Conservation (phyloP, 2,888 invertebrate genomes). For the Euzetes globulus region DNA sequence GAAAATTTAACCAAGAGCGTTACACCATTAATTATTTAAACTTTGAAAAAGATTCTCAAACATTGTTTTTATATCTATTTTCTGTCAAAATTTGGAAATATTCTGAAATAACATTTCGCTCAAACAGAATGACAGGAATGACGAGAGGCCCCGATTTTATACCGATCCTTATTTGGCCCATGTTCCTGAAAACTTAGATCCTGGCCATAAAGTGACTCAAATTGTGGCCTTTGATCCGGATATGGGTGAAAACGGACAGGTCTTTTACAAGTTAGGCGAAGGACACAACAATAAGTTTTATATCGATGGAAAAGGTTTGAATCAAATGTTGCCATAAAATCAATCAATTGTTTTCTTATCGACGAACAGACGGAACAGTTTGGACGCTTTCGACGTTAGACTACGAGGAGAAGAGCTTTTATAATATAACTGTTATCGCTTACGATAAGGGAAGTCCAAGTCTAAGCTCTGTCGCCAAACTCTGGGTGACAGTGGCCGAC, state of each 20-base stretch:
- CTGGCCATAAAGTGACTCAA: constrained; percentile 62
- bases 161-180: constrained; percentile 71
- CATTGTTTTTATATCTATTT: no score
- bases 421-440: constrained; percentile 71
- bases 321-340: not conserved
- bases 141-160: constrained; percentile 70
- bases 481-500: constrained; percentile 46
- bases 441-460: constrained; percentile 78
- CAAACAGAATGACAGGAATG: constrained; percentile 52
- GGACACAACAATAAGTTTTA: constrained; percentile 55
- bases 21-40: no score
- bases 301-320: constrained; percentile 63
- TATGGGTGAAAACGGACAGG: constrained; percentile 72
- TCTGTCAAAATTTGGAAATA: no score
- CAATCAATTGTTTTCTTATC: not conserved
- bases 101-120: not conserved
- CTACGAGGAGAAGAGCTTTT: constrained; percentile 59
- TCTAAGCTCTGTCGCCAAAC: constrained; percentile 63
- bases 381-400: constrained; percentile 65
- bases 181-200: constrained; percentile 64
- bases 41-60: no score
- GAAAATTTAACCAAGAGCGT: no score
- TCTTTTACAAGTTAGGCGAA: constrained; percentile 63
- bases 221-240: constrained; percentile 78
- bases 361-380: constrained; percentile 60